Base-by-base conservation (phyloP, 2,888 invertebrate genomes). In the Acleris laterana region DNA sequence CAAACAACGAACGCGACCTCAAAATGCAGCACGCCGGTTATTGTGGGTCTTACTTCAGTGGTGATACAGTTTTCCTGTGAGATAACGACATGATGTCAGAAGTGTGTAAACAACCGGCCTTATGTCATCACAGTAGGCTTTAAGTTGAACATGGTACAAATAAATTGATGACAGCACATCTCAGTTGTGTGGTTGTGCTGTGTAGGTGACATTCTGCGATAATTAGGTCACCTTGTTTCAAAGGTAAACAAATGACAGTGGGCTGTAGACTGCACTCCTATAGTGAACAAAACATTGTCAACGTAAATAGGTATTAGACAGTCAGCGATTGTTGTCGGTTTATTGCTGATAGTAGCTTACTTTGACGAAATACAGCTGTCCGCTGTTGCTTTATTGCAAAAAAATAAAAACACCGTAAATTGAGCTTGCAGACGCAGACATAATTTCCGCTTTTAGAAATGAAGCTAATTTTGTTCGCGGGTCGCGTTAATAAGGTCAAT, bases 1-100 rank as follows among this genome's bases (percentile, higher is more conserved):
- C 74, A 56, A 68, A 63, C 70, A 69, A 72, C 70, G 78, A 72
- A 80, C 75, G 80, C 81, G 80, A 80, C 73, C 73, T 72, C 67
- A 71, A 74, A 66, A 70, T 71, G 70, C 68, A 69, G 65, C 76
- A n/a, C 72, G 71, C 64, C 63, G 73, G 72, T 72, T 70, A 65
- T 61, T 69, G 67, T 64, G 72, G 83, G 68, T 80, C 87, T 75
- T 63, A 63, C 55, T 77, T 76, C 71, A 73, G 68, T 85, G 83
- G 88, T 74, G 68, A 60, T 68, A 64, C 68, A 68, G 50, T 66
- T 69, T 62, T 66, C 73, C 68, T 49, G 68, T 70, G 82, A 81
- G 82, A 81, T 84, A 85, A 77, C 71, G 63, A 63, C 62, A 76
- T 90, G 89, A 89, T 89, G 89, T 89, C 89, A 90, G 72, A 59